Evolutionary conservation across 1,140 invertebrate species (phyloP), one percentile per base, ranked within the genome.

Genomic region (Lysiphlebus fabarum): DNA sequence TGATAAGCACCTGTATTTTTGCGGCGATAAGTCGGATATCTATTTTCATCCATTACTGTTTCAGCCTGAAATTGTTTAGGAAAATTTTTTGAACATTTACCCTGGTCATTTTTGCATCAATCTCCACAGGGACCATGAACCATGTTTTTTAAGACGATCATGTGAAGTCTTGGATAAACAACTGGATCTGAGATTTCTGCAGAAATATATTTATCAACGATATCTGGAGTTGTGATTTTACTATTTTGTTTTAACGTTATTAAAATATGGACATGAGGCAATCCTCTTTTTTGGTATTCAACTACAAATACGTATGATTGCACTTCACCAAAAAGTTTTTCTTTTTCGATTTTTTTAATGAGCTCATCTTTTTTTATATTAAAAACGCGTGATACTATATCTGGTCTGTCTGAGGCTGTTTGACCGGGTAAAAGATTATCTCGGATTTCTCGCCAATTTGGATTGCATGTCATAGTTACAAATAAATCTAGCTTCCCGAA

Each of bases 111-210:
- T 45, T 45, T 45, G 38, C 66, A 69, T 56, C 51, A 58, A 53
- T 41, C 17, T 48, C 76, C 67, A 67, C 71, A 74, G 48, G 72
- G 73, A 42, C 65, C 68, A 64, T 74, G 70, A 47, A 64, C 63
- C 63, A 65, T 66, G 36, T 62, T 63, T 61, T 48, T 43, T 50
- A 59, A 62, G 40, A 60, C 45, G 9, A 62, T 57, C 7, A 45
- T 26, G 37, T 55, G 44, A 2, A 62, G 48, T 7, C 41, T 33
- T 40, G 47, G 42, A 53, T 68, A 42, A n/a, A 53, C 17, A 51
- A 53, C 34, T 57, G 44, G n/a, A 51, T 59, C 50, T 48, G 65
- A 63, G 47, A 63, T 55, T 53, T 63, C 65, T 55, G 60, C 62
- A 26, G 53, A 60, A 47, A 64, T 61, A 47, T 56, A 56, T 58